A percentile compares a stretch with the other conserved stretches of the same genome.
phyloP scores from a whole-genome alignment of 2,113 vertebrate species.

The Martes martes region DNA sequence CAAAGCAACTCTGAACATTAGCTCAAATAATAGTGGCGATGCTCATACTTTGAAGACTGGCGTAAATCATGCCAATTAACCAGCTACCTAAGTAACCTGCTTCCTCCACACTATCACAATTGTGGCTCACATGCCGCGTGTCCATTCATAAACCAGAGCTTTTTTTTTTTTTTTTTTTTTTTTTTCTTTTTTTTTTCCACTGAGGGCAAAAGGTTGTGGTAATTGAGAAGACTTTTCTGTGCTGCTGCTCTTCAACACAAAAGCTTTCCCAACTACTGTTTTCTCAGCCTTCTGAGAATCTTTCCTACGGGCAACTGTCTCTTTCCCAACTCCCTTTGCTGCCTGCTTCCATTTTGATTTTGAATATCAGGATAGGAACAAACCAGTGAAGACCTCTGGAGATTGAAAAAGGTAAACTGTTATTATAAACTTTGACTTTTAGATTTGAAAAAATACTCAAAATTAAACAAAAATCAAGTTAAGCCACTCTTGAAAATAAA shows the following conservation, averaged over 20 bases:
- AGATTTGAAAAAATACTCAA: slow-evolving; percentile 16
- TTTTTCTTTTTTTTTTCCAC: background rate
- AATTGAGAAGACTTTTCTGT: slow-evolving; percentile 62
- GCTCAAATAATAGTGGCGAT: background rate
- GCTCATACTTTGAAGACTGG: background rate
- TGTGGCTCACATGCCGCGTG: slow-evolving; percentile 46
- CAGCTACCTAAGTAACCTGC: background rate
- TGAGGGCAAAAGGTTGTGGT: background rate
- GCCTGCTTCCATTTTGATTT: slow-evolving; percentile 16
- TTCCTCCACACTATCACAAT: slow-evolving; percentile 47
- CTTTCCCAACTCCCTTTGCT: slow-evolving; percentile 2
- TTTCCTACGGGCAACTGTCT: slow-evolving; percentile 36
- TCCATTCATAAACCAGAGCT: slow-evolving; percentile 49
- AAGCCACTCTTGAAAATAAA: slow-evolving; percentile 16
- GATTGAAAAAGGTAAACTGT: background rate
- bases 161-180: slow-evolving; percentile 42
- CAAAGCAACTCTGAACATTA: background rate
- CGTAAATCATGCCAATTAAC: no score
- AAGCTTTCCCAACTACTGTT: slow-evolving; percentile 41
- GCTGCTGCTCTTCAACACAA: slow-evolving; percentile 49
- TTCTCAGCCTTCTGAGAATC: slow-evolving; percentile 56
- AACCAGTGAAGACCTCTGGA: background rate
- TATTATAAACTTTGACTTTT: slow-evolving; percentile 23
- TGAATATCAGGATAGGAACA: background rate
- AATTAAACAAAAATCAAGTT: slow-evolving; percentile 45